These are phyloP conservation scores for Artemia sinica DNA, from an alignment of 2,888 invertebrate species.

Conservation along the genomic window DNA sequence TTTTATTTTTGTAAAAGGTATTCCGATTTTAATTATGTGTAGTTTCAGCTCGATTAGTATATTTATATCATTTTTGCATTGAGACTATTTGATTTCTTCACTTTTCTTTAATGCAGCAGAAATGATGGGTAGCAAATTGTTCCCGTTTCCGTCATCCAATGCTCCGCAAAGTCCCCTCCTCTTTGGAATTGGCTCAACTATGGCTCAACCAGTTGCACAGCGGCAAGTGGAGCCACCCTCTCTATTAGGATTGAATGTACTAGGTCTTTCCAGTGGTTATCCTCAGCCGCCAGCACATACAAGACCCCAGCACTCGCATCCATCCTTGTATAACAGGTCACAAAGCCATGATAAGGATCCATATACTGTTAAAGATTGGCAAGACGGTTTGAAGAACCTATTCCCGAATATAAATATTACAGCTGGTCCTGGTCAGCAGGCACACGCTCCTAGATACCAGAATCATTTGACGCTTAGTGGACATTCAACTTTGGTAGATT, in stretches of 20 bases:
- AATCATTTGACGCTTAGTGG: too few species aligned
- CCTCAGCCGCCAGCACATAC: neutral
- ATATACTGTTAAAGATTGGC: slow-evolving; percentile 37
- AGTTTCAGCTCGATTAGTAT: too few species aligned
- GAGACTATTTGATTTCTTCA: neutral
- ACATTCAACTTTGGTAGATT: too few species aligned
- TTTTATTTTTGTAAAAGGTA: too few species aligned
- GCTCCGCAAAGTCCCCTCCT: neutral
- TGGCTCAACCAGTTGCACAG: slow-evolving; percentile 26
- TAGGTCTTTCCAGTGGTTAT: neutral
- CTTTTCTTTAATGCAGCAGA: neutral
- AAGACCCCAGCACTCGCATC: slow-evolving; percentile 6
- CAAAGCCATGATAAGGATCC: slow-evolving; percentile 16
- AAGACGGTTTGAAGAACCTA: slow-evolving; percentile 34
- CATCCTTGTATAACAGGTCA: slow-evolving; percentile 29
- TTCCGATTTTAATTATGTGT: too few species aligned
- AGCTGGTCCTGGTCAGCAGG: slow-evolving; percentile 28
- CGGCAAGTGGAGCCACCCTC: neutral
- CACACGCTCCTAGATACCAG: neutral
- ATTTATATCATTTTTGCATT: too few species aligned
- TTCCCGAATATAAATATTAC: slow-evolving; percentile 35
- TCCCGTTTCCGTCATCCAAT: neutral
- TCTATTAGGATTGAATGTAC: slow-evolving; percentile 1
- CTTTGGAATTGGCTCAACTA: slow-evolving; percentile 33
- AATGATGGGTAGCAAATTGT: neutral